Conservation (phyloP, 2,888 invertebrate genomes). For the Lycocerus yunnanus region DNA sequence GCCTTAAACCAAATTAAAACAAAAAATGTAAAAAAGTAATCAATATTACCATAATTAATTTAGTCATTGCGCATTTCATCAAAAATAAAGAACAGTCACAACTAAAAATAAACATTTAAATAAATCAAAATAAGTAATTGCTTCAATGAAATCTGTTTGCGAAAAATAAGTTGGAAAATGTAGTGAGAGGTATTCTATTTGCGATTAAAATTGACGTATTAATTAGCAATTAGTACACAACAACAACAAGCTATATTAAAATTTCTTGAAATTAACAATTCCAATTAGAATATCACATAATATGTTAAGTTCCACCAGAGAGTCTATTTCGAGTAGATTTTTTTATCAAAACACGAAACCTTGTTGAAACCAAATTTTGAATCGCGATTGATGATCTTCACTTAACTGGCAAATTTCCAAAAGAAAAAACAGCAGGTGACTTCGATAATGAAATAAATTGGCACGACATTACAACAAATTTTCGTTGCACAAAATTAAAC, state of each 20-base stretch:
- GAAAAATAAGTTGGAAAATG: not conserved
- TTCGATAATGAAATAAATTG: conserved; percentile 1
- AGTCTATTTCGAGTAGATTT: not conserved
- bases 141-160: conserved; percentile 4
- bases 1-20: not conserved
- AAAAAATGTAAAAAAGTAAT: not conserved
- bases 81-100: conserved; percentile 27
- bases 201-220: not conserved
- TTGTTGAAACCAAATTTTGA: not conserved
- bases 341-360: not conserved
- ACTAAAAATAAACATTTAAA: conserved; percentile 36
- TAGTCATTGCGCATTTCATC: not conserved
- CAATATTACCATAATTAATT: not conserved
- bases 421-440: not conserved
- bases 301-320: not conserved
- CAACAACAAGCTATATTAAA: not conserved
- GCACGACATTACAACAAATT: not conserved
- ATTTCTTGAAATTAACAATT: not conserved
- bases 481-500: not conserved
- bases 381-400: not conserved
- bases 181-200: not conserved
- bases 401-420: not conserved
- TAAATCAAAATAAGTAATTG: conserved; percentile 35
- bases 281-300: not conserved
- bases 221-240: not conserved